Evolutionary conservation across 2,888 invertebrate genomes (phyloP).

Genomic region (Molanna angustata): DNA sequence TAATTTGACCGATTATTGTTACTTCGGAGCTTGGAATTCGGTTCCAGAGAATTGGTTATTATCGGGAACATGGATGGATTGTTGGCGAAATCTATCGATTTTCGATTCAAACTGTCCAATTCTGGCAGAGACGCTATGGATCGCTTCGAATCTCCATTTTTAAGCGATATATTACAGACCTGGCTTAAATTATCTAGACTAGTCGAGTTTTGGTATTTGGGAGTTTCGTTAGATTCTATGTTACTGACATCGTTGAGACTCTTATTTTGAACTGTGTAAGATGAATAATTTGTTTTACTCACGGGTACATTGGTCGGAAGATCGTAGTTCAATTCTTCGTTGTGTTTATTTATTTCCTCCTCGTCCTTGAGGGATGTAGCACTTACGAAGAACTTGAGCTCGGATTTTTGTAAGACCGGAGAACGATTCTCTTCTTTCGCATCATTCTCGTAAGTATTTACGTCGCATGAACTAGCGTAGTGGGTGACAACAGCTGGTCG

Average conservation of each 20-base stretch:
- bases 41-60: neutral
- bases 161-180: constrained; percentile 29
- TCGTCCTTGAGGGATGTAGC: constrained; percentile 24
- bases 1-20: constrained; percentile 26
- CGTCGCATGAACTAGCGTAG: constrained; percentile 11
- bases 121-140: constrained; percentile 29
- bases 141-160: constrained; percentile 26
- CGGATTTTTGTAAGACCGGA: constrained; percentile 25
- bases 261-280: constrained; percentile 23
- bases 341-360: constrained; percentile 8
- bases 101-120: constrained; percentile 22
- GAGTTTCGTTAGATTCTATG: constrained; percentile 9
- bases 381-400: constrained; percentile 27
- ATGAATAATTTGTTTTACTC: constrained; percentile 4
- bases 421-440: constrained; percentile 1
- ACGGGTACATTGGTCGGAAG: constrained; percentile 12
- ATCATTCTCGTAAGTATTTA: neutral
- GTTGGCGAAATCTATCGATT: constrained; percentile 13
- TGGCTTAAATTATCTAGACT: constrained; percentile 31
- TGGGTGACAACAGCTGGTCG: constrained; percentile 11
- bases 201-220: constrained; percentile 30
- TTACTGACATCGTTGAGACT: constrained; percentile 25
- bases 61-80: constrained; percentile 23
- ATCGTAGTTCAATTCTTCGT: constrained; percentile 18
- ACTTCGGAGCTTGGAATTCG: constrained; percentile 19